Conservation (phyloP, 2,797 vertebrate species). For the Bradypodion ventrale region DNA sequence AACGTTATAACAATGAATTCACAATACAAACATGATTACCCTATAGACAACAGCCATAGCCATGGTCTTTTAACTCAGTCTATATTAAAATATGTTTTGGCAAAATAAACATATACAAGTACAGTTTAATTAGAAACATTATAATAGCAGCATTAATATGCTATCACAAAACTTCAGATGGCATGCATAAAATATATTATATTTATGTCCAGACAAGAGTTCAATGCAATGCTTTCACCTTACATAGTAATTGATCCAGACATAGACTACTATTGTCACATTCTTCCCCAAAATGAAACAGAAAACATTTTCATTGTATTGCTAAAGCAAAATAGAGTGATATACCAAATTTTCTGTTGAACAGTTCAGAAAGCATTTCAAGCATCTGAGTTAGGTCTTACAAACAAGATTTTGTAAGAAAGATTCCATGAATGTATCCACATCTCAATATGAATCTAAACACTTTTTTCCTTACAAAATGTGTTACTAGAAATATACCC, state of each 20-base stretch:
- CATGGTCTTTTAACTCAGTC: conserved; percentile 51
- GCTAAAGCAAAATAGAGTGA: conserved; percentile 56
- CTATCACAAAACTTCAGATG: conserved; percentile 50
- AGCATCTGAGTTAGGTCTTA: conserved; percentile 77
- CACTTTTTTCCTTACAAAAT: conserved; percentile 78
- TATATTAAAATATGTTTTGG: conserved; percentile 50
- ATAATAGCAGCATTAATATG: conserved; percentile 57
- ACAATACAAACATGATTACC: conserved; percentile 59
- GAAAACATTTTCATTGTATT: conserved; percentile 53
- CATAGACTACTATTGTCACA: conserved; percentile 43
- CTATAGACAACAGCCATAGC: conserved; percentile 51
- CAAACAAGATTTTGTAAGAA: conserved; percentile 71
- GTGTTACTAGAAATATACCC: conserved; percentile 77
- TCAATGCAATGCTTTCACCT: not conserved
- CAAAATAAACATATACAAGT: conserved; percentile 57
- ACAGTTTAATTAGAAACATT: conserved; percentile 49
- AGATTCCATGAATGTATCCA: conserved; percentile 64
- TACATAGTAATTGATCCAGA: conserved; percentile 49
- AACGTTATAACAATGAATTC: conserved; percentile 65
- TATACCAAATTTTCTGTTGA: conserved; percentile 54
- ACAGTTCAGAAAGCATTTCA: conserved; percentile 58
- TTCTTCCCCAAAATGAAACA: conserved; percentile 46
- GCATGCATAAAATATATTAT: conserved; percentile 20
- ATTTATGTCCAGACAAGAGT: conserved; percentile 15
- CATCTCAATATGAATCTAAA: conserved; percentile 72